Evolutionary conservation across 92 coral and sea anemone species (phyloP).

Genomic region (Pocillopora grandis): DNA sequence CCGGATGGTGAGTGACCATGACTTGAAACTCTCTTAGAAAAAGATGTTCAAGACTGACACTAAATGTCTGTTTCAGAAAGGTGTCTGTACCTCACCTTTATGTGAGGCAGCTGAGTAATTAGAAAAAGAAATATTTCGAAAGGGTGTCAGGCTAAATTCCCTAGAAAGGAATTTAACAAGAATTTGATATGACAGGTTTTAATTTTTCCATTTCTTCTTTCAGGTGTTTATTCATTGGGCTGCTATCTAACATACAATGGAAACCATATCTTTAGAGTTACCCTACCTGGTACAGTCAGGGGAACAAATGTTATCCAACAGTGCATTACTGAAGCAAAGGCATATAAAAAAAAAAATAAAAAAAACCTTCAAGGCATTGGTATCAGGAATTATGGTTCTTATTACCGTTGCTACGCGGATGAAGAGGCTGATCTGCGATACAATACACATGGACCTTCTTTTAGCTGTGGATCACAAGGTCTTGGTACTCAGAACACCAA

Average conservation of each 20-base stretch:
- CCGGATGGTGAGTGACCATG: constrained; percentile 47
- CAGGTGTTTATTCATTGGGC: constrained; percentile 17
- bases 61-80: too few species aligned
- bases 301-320: constrained; percentile 26
- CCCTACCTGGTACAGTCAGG: not conserved
- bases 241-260: constrained; percentile 4
- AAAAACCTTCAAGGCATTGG: constrained; percentile 26
- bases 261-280: not conserved
- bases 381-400: not conserved
- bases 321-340: not conserved
- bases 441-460: constrained; percentile 4
- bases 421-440: constrained; percentile 3
- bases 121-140: too few species aligned
- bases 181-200: not conserved
- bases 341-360: not conserved
- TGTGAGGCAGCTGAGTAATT: too few species aligned
- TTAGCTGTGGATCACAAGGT: constrained; percentile 14
- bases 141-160: too few species aligned
- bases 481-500: not conserved
- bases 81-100: too few species aligned
- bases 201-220: not conserved
- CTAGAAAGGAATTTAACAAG: too few species aligned
- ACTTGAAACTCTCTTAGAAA: not conserved
- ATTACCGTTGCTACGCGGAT: constrained; percentile 16
- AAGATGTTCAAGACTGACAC: too few species aligned